A percentile compares a stretch with the other conserved stretches of the same genome.
phyloP scores from a whole-genome alignment of 2,888 invertebrate genomes.

The Lasioglossum lativentre region DNA sequence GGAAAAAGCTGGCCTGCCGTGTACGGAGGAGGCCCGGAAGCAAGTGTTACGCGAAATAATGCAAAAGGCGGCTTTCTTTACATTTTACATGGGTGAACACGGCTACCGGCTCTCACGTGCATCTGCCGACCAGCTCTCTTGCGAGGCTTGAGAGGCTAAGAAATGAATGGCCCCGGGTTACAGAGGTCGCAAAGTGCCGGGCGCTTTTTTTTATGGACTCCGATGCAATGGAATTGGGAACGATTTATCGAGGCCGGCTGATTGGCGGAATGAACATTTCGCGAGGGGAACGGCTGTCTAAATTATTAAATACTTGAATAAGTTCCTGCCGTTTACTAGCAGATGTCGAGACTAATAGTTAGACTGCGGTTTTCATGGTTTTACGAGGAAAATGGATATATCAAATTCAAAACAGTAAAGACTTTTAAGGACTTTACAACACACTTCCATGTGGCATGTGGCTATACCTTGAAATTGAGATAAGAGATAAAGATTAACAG shows the following conservation, averaged over 20 bases:
- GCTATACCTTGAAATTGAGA: no score
- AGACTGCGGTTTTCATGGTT: no score
- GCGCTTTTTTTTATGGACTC: conserved; percentile 2
- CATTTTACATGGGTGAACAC: conserved; percentile 66
- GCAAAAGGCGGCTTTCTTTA: conserved; percentile 67
- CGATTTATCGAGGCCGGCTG: conserved; percentile 35
- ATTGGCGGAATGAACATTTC: background rate
- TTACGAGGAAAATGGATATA: no score
- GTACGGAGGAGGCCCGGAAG: conserved; percentile 31
- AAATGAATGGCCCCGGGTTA: conserved; percentile 42
- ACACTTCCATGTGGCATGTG: no score
- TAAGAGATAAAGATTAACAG: no score
- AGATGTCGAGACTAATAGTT: background rate
- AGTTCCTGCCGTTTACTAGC: background rate
- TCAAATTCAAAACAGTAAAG: no score
- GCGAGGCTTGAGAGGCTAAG: conserved; percentile 9
- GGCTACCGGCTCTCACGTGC: conserved; percentile 29
- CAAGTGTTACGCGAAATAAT: conserved; percentile 68
- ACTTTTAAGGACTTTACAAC: no score
- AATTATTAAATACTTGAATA: background rate
- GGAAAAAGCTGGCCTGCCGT: conserved; percentile 26
- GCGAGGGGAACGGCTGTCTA: background rate
- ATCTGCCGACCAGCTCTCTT: conserved; percentile 2
- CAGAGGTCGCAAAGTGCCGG: conserved; percentile 29
- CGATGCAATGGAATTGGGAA: conserved; percentile 39